Percentiles rank a stretch among this genome's conserved stretches.
These are phyloP conservation scores for Monopis laevigella DNA, from an alignment of 2,888 invertebrate species.

Conservation along the genomic window DNA sequence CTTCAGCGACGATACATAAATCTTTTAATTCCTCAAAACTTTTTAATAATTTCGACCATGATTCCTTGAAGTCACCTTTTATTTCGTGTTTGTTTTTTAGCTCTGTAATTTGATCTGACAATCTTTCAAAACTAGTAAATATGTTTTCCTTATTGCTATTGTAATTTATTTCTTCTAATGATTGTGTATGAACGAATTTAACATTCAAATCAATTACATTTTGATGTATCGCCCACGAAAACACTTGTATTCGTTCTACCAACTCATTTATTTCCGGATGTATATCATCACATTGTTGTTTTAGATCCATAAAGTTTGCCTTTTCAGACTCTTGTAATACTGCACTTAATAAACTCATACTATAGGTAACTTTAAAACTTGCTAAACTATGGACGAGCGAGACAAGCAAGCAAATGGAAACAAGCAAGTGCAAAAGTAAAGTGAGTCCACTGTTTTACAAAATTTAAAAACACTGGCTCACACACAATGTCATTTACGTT, in stretches of 20 bases:
- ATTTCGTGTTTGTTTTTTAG: constrained; percentile 27
- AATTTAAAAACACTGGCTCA: no score
- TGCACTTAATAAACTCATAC: constrained; percentile 50
- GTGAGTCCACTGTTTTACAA: no score
- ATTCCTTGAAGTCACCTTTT: constrained; percentile 37
- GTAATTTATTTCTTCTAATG: constrained; percentile 50
- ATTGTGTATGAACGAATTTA: constrained; percentile 44
- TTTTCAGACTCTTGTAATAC: constrained; percentile 45
- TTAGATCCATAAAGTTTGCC: constrained; percentile 36
- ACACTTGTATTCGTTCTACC: constrained; percentile 42
- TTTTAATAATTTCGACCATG: constrained; percentile 31
- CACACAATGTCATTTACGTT: no score
- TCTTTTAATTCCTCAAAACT: constrained; percentile 32
- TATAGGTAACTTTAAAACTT: no score
- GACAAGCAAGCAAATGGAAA: no score
- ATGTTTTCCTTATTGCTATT: constrained; percentile 43
- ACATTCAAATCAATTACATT: constrained; percentile 44
- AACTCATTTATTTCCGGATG: constrained; percentile 38
- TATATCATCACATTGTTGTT: constrained; percentile 39
- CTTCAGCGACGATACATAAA: constrained; percentile 38
- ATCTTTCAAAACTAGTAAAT: constrained; percentile 30
- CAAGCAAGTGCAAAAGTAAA: no score
- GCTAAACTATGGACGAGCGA: no score
- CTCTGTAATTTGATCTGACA: constrained; percentile 27
- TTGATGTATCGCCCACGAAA: constrained; percentile 51